A percentile compares a stretch with the other conserved stretches of the same genome.
phyloP scores from a whole-genome alignment of 2,888 invertebrate genomes.

The Chelonus formosanus region DNA sequence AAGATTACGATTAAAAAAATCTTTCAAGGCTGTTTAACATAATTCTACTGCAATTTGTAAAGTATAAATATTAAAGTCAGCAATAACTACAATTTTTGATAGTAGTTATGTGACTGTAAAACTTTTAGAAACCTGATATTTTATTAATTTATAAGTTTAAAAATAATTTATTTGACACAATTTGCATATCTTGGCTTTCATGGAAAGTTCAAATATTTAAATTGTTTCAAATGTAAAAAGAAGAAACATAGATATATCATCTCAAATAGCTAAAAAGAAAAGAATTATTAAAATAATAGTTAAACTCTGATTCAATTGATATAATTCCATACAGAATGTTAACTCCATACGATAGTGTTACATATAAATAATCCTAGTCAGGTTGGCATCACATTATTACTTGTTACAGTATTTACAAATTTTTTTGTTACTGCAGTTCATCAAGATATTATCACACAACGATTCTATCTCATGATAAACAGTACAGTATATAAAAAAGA shows the following conservation, averaged over 20 bases:
- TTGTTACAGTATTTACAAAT: conserved; percentile 63
- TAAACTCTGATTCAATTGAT: too few relatives aligned
- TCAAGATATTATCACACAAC: conserved; percentile 8
- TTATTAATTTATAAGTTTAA: conserved; percentile 13
- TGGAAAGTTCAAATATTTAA: too few relatives aligned
- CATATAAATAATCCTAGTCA: conserved; percentile 59
- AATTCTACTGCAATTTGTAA: too few relatives aligned
- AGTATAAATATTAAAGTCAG: too few relatives aligned
- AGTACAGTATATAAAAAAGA: conserved; percentile 5
- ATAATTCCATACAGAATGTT: too few relatives aligned
- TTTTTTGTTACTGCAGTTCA: conserved; percentile 29
- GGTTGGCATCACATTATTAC: conserved; percentile 61
- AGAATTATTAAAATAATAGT: too few relatives aligned
- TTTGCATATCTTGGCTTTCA: neutral
- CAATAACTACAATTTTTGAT: too few relatives aligned
- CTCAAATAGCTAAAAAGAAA: too few relatives aligned
- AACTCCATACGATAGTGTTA: conserved; percentile 2
- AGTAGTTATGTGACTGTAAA: too few relatives aligned
- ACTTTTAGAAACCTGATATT: conserved; percentile 1
- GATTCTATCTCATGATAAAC: conserved; percentile 51
- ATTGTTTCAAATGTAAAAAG: neutral
- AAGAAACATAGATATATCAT: neutral
- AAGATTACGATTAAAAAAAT: too few relatives aligned
- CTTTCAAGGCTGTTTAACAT: too few relatives aligned
- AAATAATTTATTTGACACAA: neutral